Conservation (phyloP, 2,888 invertebrate genomes). For the Ochropleura plecta region DNA sequence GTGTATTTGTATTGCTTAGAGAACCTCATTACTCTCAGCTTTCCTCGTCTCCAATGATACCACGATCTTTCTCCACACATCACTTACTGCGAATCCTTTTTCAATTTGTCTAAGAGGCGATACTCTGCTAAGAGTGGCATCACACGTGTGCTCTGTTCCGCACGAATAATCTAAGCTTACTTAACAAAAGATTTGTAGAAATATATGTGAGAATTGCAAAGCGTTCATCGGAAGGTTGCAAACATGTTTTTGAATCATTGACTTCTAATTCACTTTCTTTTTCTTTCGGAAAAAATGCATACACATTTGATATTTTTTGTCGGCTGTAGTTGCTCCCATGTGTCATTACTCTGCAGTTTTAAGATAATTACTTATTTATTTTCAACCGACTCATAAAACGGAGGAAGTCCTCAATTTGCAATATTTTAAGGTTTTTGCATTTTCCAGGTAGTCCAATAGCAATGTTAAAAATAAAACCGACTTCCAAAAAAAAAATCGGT, state of each 20-base stretch:
- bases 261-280: background rate
- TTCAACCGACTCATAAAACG: too few species aligned
- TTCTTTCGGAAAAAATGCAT: background rate
- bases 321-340: background rate
- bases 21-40: constrained; percentile 32
- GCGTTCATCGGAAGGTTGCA: background rate
- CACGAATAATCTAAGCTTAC: constrained; percentile 53
- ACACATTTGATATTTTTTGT: background rate
- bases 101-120: constrained; percentile 72
- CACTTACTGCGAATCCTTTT: constrained; percentile 67
- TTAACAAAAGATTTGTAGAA: constrained; percentile 42
- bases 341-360: background rate
- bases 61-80: constrained; percentile 58
- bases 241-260: background rate
- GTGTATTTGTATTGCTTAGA: background rate
- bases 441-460: too few species aligned
- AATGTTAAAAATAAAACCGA: too few species aligned
- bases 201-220: constrained; percentile 13
- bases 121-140: constrained; percentile 62
- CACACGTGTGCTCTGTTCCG: constrained; percentile 60
- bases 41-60: constrained; percentile 24
- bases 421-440: too few species aligned
- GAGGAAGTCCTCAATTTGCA: too few species aligned
- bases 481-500: too few species aligned
- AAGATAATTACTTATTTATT: too few species aligned